Evolutionary conservation across 2,797 vertebrate genomes (phyloP).

Genomic region (Sebastes paucispinis): DNA sequence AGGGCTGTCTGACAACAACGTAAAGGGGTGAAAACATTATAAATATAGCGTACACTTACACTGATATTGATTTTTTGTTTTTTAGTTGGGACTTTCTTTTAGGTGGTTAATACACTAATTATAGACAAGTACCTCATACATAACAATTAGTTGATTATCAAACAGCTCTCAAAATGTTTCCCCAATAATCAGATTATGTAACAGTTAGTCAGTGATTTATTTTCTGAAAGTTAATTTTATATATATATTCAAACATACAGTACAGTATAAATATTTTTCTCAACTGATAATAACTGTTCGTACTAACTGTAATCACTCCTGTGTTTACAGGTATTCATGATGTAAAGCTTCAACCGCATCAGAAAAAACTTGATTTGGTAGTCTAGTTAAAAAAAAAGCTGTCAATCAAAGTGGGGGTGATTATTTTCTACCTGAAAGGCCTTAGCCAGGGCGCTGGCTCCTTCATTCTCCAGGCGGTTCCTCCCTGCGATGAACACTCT

Average conservation of each 20-base stretch:
- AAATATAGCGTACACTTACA: too few species aligned
- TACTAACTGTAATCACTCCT: background rate
- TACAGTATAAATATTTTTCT: background rate
- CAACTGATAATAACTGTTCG: background rate
- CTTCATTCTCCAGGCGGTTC: constrained; percentile 96
- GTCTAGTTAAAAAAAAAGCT: background rate
- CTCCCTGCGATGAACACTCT: constrained; percentile 94
- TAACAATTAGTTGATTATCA: background rate
- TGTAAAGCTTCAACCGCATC: background rate
- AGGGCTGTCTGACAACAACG: too few species aligned
- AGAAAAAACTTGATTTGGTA: too few species aligned
- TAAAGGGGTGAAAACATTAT: too few species aligned
- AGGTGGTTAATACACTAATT: too few species aligned
- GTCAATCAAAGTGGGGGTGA: background rate
- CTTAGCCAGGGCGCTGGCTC: constrained; percentile 91
- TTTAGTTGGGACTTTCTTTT: too few species aligned
- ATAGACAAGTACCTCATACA: too few species aligned
- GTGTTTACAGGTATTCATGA: too few species aligned
- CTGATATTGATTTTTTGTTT: too few species aligned
- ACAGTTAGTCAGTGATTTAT: too few species aligned
- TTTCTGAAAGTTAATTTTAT: too few species aligned
- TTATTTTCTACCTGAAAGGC: constrained; percentile 87
- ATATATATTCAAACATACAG: background rate
- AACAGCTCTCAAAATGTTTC: background rate
- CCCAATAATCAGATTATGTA: too few species aligned